Base-by-base conservation (phyloP, 2,797 vertebrate genomes). In the Chrysolophus pictus region DNA sequence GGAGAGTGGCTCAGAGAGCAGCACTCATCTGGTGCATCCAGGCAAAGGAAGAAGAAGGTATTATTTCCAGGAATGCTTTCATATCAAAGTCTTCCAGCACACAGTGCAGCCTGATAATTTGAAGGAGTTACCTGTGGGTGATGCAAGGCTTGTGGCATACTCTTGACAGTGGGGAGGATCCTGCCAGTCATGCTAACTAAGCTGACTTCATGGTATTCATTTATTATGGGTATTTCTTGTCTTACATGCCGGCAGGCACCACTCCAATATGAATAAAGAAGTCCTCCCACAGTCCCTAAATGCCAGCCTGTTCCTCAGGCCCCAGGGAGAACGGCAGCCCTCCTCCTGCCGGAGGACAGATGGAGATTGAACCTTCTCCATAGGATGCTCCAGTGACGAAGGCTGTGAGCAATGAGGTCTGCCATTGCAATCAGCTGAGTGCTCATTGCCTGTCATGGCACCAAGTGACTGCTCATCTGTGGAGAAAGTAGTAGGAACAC, bases 341-440 rank as follows among this genome's bases (percentile, higher is more conserved):
- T 10, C 4, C 13, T 80, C 62, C 26, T 53, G 10, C 29, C 3
- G 9, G 23, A 26, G 6, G 51, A 22, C 2, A 5, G 16, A 14
- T 19, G 68, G 15, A 6, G 31, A 42, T 29, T 33, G 58, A 79
- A 58, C 22, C 14, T 39, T 62, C 60, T 33, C 28, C 35, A 9
- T n/a, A 29, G 3, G 21, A 5, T 33, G 3, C 33, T 46, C 0
- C 0, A 0, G 4, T 14, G 18, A 33, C n/a, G 65, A 17, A 31
- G 64, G 28, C 9, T 6, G 4, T 0, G 0, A 18, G 7, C 8
- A 19, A 1, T 8, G 9, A 24, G 12, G 41, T 33, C 23, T 44
- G 44, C 21, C 35, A 31, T 55, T 26, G 6, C 16, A 10, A 35
- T 26, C 23, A 37, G 23, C 7, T 15, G 3, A 5, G 39, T 49